Conservation (phyloP, 2,113 vertebrate genomes). For the Dissostichus mawsoni region DNA sequence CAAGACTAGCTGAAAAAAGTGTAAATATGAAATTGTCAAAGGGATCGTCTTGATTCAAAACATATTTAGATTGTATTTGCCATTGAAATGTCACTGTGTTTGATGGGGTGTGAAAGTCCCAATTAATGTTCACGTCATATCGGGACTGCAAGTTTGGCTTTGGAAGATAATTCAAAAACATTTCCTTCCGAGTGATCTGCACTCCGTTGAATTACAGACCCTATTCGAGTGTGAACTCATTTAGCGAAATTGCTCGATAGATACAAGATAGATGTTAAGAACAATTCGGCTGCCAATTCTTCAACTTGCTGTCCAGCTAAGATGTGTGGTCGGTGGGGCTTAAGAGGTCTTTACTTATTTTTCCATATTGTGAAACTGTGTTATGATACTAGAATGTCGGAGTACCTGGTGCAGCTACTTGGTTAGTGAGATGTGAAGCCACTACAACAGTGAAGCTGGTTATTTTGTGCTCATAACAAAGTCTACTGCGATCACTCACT, state of each 20-base stretch:
- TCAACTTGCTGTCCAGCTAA: constrained; percentile 46
- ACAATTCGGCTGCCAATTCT: neutral
- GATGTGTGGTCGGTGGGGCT: constrained; percentile 55
- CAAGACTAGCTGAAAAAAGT: constrained; percentile 42
- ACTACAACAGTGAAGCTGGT: constrained; percentile 52
- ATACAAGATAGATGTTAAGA: neutral
- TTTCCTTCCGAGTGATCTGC: neutral
- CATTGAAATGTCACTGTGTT: constrained; percentile 73
- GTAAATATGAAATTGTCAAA: constrained; percentile 71
- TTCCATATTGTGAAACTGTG: constrained; percentile 82
- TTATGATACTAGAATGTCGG: constrained; percentile 52
- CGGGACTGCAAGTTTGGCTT: constrained; percentile 49
- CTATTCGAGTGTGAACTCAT: neutral
- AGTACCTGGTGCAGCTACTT: constrained; percentile 59
- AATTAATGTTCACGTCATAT: constrained; percentile 45
- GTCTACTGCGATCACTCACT: constrained; percentile 51
- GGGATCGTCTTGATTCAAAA: constrained; percentile 63
- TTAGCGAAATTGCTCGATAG: neutral
- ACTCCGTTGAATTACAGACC: neutral
- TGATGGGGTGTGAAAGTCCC: constrained; percentile 65
- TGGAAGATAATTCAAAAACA: neutral
- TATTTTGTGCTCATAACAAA: constrained; percentile 28
- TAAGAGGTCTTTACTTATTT: constrained; percentile 67
- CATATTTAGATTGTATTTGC: constrained; percentile 76
- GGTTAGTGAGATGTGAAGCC: constrained; percentile 59